Evolutionary conservation across 1,140 invertebrate genomes (phyloP).

Genomic region (Achroia grisella): DNA sequence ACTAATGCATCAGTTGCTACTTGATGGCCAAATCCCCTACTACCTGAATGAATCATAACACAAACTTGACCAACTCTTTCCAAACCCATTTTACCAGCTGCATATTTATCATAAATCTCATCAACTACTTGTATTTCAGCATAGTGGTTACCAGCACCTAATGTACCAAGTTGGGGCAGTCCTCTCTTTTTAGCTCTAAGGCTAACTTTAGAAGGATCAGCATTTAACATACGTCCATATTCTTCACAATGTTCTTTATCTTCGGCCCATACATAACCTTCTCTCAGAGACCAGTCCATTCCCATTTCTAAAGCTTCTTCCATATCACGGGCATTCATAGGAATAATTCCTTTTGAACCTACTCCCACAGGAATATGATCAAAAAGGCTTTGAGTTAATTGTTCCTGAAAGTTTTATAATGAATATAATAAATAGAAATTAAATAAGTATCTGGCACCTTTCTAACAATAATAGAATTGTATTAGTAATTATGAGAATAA

Average conservation of each 20-base stretch:
- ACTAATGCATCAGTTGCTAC: conserved; percentile 99
- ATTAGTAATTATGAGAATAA: no score
- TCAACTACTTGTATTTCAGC: conserved; percentile 99
- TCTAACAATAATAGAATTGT: no score
- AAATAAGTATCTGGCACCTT: no score
- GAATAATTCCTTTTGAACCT: conserved; percentile 99
- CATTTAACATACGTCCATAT: conserved; percentile 99
- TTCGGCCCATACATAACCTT: conserved; percentile 99
- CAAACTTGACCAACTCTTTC: conserved; percentile 97
- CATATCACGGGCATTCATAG: conserved; percentile 97
- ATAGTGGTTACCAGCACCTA: conserved; percentile 99
- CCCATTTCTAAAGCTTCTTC: conserved; percentile 99
- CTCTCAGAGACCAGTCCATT: conserved; percentile 99
- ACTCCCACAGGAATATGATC: conserved; percentile 99
- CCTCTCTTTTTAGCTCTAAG: conserved; percentile 98
- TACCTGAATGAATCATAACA: conserved; percentile 99
- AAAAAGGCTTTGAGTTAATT: conserved; percentile 97
- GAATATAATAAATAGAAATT: no score
- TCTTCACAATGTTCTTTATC: conserved; percentile 99
- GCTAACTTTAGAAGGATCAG: conserved; percentile 98
- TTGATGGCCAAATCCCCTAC: conserved; percentile 99
- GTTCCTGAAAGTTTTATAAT: no score
- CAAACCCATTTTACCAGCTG: conserved; percentile 99
- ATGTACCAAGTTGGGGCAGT: conserved; percentile 97
- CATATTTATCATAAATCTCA: conserved; percentile 98